phyloP scores from a whole-genome alignment of 2,113 vertebrate genomes.

The Ceyx cyanopectus region DNA sequence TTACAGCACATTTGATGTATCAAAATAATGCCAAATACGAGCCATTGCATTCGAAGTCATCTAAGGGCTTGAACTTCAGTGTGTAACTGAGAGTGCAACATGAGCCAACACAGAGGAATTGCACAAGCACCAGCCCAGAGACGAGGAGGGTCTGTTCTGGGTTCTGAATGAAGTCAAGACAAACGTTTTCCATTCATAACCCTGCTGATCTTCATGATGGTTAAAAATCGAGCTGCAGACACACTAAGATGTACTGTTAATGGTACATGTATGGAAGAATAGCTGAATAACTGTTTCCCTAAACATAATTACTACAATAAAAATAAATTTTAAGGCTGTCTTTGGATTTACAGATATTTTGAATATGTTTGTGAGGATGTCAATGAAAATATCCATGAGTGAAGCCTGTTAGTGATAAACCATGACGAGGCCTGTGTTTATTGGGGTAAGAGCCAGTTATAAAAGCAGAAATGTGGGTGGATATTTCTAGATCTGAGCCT shows the following conservation, averaged over 20 bases:
- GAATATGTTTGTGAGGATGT: background rate
- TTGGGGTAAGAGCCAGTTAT: background rate
- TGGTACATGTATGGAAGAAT: background rate
- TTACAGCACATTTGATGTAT: rapidly evolving
- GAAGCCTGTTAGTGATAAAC: background rate
- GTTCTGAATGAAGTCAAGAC: background rate
- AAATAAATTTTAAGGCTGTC: background rate
- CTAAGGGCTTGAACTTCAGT: background rate
- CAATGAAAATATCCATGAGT: background rate
- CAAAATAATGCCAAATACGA: background rate
- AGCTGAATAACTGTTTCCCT: background rate
- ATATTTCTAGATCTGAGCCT: background rate
- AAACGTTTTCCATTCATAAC: background rate
- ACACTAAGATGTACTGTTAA: background rate
- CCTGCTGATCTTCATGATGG: rapidly evolving
- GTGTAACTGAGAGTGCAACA: background rate
- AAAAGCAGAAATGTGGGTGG: background rate
- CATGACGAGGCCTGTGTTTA: rapidly evolving
- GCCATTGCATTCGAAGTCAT: background rate
- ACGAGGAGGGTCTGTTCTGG: rapidly evolving
- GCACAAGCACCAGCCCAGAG: background rate
- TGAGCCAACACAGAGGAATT: background rate
- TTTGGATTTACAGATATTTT: background rate
- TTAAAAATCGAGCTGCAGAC: background rate
- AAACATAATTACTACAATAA: background rate